Conservation (phyloP, 2,888 invertebrate genomes). For the Phlogophora meticulosa region DNA sequence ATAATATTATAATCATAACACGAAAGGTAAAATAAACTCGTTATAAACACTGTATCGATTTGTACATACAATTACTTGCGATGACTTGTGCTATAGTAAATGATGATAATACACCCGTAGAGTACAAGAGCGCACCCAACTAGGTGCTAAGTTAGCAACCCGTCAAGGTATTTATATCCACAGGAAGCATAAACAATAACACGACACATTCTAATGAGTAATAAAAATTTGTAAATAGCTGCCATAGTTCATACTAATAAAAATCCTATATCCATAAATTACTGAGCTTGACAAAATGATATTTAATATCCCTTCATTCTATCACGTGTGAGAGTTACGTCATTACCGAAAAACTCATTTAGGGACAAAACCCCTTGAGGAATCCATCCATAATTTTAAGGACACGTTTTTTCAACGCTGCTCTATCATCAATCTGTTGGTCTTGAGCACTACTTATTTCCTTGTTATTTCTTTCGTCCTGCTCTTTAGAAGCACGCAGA, state of each 20-base stretch:
- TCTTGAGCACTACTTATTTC: slow-evolving; percentile 82
- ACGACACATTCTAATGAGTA: slow-evolving; percentile 75
- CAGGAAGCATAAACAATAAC: slow-evolving; percentile 82
- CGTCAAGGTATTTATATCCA: slow-evolving; percentile 59
- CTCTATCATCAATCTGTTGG: slow-evolving; percentile 87
- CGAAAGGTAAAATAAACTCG: slow-evolving; percentile 35
- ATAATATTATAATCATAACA: slow-evolving; percentile 35
- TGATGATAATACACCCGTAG: slow-evolving; percentile 45
- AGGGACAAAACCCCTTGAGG: slow-evolving; percentile 79
- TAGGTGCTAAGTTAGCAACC: slow-evolving; percentile 45
- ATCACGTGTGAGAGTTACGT: slow-evolving; percentile 81
- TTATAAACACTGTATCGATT: slow-evolving; percentile 69
- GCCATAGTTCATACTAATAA: slow-evolving; percentile 80
- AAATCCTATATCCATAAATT: slow-evolving; percentile 81
- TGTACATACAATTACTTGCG: slow-evolving; percentile 78
- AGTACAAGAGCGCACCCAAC: neutral
- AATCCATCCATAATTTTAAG: slow-evolving; percentile 85
- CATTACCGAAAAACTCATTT: slow-evolving; percentile 86
- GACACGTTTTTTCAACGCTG: slow-evolving; percentile 85
- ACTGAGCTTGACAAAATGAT: slow-evolving; percentile 88
- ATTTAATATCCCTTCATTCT: slow-evolving; percentile 85
- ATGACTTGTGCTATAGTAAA: slow-evolving; percentile 78
- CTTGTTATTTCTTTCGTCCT: slow-evolving; percentile 88
- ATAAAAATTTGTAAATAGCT: slow-evolving; percentile 82
- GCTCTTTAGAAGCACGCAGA: slow-evolving; percentile 82